Base-by-base conservation (phyloP, 92 coral and sea anemone species). In the Epizoanthus illoricatus region DNA sequence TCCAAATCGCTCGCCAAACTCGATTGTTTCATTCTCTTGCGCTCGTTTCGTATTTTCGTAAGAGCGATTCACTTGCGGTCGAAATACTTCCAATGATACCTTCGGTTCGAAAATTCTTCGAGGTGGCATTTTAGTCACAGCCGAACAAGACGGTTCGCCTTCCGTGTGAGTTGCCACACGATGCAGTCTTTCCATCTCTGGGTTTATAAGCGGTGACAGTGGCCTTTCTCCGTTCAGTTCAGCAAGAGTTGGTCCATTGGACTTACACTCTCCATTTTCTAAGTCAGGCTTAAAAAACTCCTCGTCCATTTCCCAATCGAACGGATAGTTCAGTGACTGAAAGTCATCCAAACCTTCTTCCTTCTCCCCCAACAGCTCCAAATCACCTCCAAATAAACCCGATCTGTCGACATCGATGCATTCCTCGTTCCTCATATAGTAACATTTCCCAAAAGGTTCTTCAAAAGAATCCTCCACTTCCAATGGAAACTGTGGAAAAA, bases 101-200 rank as follows among this genome's bases (percentile, higher is more conserved):
- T 74, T 74, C 80, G 80, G 80, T 74, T 74, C 80, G 33, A 74
- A 74, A 5, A 28, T 21, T 45, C 80, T 74, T 74, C 66, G 65
- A 24, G 82, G 71, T 16, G 82, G 71, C 23, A 64, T 40, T 63
- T 78, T 76, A 9, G 65, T 73, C 49, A 79, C 74, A 83, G 65
- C 41, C 17, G 87, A 81, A 47, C 84, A 71, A 19, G 97, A 78
- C 54, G 81, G 75, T 33, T 86, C 94, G n/a, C 79, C 88, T n/a
- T 90, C 98, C 40, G 92, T 88, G 40, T 91, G 88, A 57, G 97
- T 93, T 36, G 99, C 99, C 16, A 92, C 91, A 41, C 97, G 99
- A 84, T 97, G 99, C 5, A 97, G 91, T 69, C 99, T 86, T 88
- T 97, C 97, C 99, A 97, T 97, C 83, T 97, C 99, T 2, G 99